phyloP scores from a whole-genome alignment of 2,797 vertebrate species.

The Enteromius radiatus region DNA sequence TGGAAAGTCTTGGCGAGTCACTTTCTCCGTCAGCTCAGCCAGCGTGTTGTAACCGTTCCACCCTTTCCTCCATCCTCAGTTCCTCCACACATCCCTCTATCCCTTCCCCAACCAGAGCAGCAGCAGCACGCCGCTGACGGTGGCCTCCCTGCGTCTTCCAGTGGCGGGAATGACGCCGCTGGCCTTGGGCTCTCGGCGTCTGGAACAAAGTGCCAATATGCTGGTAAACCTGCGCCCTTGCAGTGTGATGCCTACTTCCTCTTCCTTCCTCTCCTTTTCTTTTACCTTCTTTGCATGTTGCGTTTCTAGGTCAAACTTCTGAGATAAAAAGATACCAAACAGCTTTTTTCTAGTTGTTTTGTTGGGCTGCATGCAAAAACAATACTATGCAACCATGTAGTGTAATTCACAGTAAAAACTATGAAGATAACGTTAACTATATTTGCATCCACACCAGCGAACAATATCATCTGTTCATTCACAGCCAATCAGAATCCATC shows the following conservation, averaged over 20 bases:
- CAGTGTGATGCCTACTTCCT: slow-evolving; percentile 68
- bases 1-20: not conserved
- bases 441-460: no score
- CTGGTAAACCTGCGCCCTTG: slow-evolving; percentile 82
- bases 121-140: slow-evolving; percentile 88
- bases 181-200: slow-evolving; percentile 86
- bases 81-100: slow-evolving; percentile 53
- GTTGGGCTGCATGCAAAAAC: not conserved
- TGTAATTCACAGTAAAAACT: not conserved
- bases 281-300: slow-evolving; percentile 77
- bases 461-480: no score
- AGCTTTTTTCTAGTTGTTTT: not conserved
- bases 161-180: slow-evolving; percentile 88
- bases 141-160: slow-evolving; percentile 90
- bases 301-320: slow-evolving; percentile 53
- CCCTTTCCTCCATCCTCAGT: slow-evolving; percentile 46
- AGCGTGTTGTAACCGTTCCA: slow-evolving; percentile 28
- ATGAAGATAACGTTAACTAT: no score
- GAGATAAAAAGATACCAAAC: slow-evolving; percentile 30
- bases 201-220: slow-evolving; percentile 90
- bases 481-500: no score
- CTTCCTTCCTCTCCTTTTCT: slow-evolving; percentile 38
- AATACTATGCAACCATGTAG: not conserved
- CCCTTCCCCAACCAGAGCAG: slow-evolving; percentile 81
- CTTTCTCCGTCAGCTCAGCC: not conserved